phyloP scores from a whole-genome alignment of 1,140 invertebrate genomes.

The Anoplolepis gracilipes region DNA sequence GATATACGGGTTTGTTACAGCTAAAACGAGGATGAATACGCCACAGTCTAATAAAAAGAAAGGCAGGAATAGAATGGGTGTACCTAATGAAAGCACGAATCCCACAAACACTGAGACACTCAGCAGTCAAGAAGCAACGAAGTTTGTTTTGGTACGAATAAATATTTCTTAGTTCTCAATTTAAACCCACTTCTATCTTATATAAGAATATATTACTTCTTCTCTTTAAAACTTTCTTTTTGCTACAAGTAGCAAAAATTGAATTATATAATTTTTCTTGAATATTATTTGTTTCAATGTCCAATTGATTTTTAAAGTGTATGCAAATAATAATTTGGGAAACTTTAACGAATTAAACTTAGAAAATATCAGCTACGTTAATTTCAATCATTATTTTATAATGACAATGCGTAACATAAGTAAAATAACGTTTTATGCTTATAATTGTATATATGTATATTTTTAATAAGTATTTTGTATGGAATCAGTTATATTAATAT shows the following conservation, averaged over 20 bases:
- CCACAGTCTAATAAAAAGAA: slow-evolving; percentile 83
- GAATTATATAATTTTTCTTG: not conserved
- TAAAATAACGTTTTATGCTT: no score
- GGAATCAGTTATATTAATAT: not conserved
- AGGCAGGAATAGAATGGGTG: slow-evolving; percentile 79
- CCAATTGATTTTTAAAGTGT: not conserved
- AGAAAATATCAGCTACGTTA: not conserved
- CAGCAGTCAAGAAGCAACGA: slow-evolving; percentile 78
- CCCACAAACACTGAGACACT: slow-evolving; percentile 74
- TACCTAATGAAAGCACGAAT: slow-evolving; percentile 73
- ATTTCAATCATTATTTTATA: slow-evolving; percentile 14
- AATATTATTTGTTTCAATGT: not conserved
- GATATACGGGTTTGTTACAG: not conserved
- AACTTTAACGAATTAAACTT: not conserved
- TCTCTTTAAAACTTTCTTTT: not conserved
- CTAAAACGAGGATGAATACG: slow-evolving; percentile 76
- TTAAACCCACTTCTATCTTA: not conserved
- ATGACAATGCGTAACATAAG: no score
- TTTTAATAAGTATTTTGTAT: not conserved
- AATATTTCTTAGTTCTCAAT: not conserved
- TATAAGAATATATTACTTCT: no score
- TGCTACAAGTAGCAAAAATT: not conserved
- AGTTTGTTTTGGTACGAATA: slow-evolving; percentile 81
- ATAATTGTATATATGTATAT: not conserved
- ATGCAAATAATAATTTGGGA: not conserved